Percentiles rank a stretch among this genome's conserved stretches.
These are phyloP conservation scores for Drosophila austrosaltans DNA, from an alignment of 2,888 invertebrate genomes.

Conservation along the genomic window DNA sequence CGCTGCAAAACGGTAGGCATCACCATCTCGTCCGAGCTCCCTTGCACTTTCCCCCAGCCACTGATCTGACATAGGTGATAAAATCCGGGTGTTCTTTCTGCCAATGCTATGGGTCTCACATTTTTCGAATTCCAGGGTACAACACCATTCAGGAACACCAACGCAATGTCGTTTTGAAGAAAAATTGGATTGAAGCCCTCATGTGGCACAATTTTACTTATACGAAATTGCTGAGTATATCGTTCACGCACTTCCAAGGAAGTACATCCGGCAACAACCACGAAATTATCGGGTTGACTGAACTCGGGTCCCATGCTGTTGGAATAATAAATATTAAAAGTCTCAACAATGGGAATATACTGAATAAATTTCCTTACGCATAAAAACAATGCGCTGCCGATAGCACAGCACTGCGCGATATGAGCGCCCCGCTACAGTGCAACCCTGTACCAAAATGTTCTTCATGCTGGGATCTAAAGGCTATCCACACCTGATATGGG, in stretches of 20 bases:
- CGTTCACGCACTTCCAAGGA: background rate
- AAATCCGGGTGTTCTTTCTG: background rate
- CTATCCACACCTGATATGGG: too few species aligned
- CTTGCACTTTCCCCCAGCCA: background rate
- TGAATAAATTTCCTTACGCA: too few species aligned
- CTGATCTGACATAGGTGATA: background rate
- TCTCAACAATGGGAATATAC: too few species aligned
- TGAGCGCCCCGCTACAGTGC: too few species aligned
- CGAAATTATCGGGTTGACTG: background rate
- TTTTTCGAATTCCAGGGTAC: background rate
- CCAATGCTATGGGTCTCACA: background rate
- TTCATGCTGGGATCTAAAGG: too few species aligned
- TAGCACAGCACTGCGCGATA: background rate
- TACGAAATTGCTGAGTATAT: background rate
- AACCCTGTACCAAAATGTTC: too few species aligned
- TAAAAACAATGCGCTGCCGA: conserved; percentile 9
- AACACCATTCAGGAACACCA: background rate
- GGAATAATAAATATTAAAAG: too few species aligned
- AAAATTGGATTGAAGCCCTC: background rate
- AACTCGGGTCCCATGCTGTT: too few species aligned
- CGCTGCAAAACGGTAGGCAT: too few species aligned
- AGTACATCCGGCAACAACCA: conserved; percentile 14
- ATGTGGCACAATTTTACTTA: background rate
- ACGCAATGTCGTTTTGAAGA: background rate
- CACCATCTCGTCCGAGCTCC: too few species aligned